Conservation (phyloP, 2,113 vertebrate genomes). For the Carettochelys insculpta region DNA sequence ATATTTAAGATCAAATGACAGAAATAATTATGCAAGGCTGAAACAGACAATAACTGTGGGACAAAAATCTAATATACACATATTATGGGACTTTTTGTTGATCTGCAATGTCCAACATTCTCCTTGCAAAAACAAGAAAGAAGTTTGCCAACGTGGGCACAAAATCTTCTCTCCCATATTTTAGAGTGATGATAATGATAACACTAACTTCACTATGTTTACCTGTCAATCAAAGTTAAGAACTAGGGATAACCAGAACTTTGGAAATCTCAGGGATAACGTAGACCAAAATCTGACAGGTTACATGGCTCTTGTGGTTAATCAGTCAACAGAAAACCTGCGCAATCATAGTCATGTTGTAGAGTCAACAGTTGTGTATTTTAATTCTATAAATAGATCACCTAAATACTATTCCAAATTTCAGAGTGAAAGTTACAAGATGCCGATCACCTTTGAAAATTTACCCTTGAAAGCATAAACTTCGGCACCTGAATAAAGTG, state of each 20-base stretch:
- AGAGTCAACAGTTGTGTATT: neutral
- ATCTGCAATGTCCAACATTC: conserved; percentile 6
- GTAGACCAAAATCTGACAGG: neutral
- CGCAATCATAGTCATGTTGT: neutral
- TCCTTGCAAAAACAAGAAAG: neutral
- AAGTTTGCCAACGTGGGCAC: neutral
- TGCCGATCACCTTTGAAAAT: neutral
- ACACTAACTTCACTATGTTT: neutral
- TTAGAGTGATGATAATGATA: conserved; percentile 3
- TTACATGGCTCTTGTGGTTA: neutral
- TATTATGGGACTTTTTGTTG: neutral
- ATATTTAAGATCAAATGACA: conserved; percentile 48
- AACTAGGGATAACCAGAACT: neutral
- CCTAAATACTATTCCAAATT: neutral
- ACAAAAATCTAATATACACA: conserved; percentile 13
- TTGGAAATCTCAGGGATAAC: neutral
- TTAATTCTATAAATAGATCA: neutral
- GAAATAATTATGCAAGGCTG: conserved; percentile 46
- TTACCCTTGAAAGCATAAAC: neutral
- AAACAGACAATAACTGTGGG: conserved; percentile 18
- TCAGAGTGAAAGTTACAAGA: neutral
- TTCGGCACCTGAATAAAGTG: neutral
- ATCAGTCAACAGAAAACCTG: neutral
- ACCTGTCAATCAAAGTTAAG: neutral
- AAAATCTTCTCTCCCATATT: neutral